Percentiles rank a stretch among this genome's conserved stretches.
Evolutionary conservation across 2,797 vertebrate genomes (phyloP).

Genomic region (Channallabes apus): DNA sequence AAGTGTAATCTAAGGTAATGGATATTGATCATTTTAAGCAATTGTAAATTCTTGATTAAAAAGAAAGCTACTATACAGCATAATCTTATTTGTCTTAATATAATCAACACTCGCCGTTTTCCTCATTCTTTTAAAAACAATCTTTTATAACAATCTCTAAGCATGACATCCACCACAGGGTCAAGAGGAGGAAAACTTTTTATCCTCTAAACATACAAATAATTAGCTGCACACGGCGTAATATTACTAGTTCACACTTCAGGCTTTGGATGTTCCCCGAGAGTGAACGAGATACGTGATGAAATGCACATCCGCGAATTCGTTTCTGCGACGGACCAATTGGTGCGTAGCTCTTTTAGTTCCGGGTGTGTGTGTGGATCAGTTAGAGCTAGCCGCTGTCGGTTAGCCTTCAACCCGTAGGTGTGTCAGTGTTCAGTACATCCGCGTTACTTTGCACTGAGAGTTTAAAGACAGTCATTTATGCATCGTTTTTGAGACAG

Average conservation of each 20-base stretch:
- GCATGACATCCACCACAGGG: background rate
- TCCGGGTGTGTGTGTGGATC: slow-evolving; percentile 70
- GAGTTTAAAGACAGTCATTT: slow-evolving; percentile 33
- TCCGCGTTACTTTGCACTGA: background rate
- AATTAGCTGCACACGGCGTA: background rate
- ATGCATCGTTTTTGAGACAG: slow-evolving; percentile 60
- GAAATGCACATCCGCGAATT: background rate
- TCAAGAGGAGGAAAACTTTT: slow-evolving; percentile 44
- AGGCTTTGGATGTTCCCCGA: too few species aligned
- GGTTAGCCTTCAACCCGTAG: slow-evolving; percentile 7
- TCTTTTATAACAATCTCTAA: slow-evolving; percentile 29
- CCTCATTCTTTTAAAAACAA: background rate
- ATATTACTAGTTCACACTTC: background rate
- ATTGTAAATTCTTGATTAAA: background rate
- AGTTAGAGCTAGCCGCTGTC: slow-evolving; percentile 11
- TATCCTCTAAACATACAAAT: slow-evolving; percentile 17
- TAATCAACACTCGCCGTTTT: background rate
- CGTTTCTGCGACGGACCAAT: background rate
- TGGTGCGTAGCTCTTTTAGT: slow-evolving; percentile 59
- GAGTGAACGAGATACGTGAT: background rate
- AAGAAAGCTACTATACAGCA: background rate
- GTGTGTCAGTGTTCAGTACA: slow-evolving; percentile 23
- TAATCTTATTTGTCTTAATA: too few species aligned
- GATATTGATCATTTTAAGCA: background rate
- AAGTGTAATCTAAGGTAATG: background rate